Conservation (phyloP, 2,113 vertebrate species). For the Chaetops frenatus region DNA sequence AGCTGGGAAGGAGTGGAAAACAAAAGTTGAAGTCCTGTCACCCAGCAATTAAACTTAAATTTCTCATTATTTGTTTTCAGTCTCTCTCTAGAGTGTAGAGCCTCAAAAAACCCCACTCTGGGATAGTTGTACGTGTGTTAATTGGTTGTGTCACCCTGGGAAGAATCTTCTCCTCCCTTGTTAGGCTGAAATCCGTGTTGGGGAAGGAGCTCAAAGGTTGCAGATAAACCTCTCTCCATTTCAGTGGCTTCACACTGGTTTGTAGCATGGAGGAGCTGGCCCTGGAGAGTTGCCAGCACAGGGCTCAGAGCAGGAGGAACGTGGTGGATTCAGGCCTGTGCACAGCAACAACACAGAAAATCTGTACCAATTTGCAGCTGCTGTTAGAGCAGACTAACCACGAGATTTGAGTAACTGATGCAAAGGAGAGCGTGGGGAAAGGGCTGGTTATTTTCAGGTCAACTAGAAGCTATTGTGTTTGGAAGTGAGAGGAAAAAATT, state of each 20-base stretch:
- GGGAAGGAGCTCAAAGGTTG: neutral
- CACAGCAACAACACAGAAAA: neutral
- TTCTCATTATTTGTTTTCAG: neutral
- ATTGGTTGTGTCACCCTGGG: neutral
- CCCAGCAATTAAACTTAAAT: neutral
- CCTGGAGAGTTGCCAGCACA: neutral
- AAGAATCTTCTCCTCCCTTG: neutral
- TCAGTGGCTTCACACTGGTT: neutral
- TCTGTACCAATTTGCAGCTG: neutral
- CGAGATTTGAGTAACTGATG: neutral
- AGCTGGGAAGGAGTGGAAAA: neutral
- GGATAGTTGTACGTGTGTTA: neutral
- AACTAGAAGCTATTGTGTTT: neutral
- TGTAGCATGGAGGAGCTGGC: neutral
- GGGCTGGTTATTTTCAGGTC: slow-evolving; percentile 5
- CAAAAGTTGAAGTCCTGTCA: neutral
- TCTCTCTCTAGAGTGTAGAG: neutral
- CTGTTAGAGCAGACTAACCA: neutral
- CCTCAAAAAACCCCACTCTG: neutral
- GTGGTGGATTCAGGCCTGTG: neutral
- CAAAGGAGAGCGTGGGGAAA: neutral
- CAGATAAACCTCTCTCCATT: neutral
- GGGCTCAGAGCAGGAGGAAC: neutral
- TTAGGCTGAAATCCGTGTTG: neutral
- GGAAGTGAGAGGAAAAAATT: neutral